Conservation (phyloP, 2,797 vertebrate genomes). For the Alcedo atthis region DNA sequence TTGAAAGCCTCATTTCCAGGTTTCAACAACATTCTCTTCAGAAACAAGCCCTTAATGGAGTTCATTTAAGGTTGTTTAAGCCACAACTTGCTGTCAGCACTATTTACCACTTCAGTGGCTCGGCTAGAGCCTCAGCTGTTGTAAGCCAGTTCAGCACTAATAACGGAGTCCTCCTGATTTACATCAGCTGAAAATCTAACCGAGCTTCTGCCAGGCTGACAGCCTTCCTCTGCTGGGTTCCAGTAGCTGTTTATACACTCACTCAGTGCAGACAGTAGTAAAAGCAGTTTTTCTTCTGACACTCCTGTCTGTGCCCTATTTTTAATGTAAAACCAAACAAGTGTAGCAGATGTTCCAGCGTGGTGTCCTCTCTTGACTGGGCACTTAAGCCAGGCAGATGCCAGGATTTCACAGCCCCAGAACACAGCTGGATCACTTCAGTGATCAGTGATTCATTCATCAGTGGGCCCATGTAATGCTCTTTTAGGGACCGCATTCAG, state of each 20-base stretch:
- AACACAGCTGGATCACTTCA: background rate
- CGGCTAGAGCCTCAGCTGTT: slow-evolving; percentile 63
- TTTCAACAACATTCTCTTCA: slow-evolving; percentile 72
- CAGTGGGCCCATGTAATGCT: background rate
- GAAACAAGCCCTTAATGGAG: slow-evolving; percentile 65
- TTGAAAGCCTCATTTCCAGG: slow-evolving; percentile 67
- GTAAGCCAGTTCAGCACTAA: slow-evolving; percentile 48
- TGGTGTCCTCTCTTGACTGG: background rate
- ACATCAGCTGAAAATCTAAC: slow-evolving; percentile 68
- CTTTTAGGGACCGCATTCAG: background rate
- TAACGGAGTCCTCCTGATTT: slow-evolving; percentile 60
- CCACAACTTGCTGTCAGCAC: slow-evolving; percentile 71
- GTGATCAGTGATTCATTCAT: background rate
- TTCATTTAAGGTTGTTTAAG: slow-evolving; percentile 72
- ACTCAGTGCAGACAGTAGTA: background rate
- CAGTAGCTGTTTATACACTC: slow-evolving; percentile 54
- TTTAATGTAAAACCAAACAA: background rate
- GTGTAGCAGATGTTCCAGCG: background rate
- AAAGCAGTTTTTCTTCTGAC: slow-evolving; percentile 42
- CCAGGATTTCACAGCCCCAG: background rate
- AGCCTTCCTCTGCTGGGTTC: slow-evolving; percentile 66
- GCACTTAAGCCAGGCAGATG: background rate
- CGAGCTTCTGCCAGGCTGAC: slow-evolving; percentile 63
- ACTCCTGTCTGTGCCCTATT: slow-evolving; percentile 38
- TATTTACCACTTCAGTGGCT: slow-evolving; percentile 72